Conservation (phyloP, 2,113 vertebrate genomes). For the Nothoprocta pentlandii region DNA sequence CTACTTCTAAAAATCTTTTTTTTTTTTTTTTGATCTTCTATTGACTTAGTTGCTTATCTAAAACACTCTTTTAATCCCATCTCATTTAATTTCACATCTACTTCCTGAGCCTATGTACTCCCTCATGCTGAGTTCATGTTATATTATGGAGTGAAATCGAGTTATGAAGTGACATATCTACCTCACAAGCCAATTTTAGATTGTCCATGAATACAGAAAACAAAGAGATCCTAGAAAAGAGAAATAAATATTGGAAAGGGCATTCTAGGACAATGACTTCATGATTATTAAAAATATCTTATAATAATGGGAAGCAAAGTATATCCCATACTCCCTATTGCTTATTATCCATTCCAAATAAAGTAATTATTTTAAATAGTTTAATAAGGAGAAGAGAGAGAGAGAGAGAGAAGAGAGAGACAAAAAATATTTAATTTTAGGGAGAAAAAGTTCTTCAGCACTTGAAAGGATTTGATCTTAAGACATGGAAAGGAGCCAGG, state of each 20-base stretch:
- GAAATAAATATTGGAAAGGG: background rate
- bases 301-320: background rate
- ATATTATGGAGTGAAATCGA: background rate
- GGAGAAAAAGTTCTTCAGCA: background rate
- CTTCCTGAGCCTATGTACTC: background rate
- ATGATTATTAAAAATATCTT: slow-evolving; percentile 1
- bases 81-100: background rate
- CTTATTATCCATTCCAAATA: background rate
- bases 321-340: background rate
- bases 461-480: background rate
- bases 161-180: background rate
- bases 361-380: slow-evolving; percentile 4
- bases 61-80: background rate
- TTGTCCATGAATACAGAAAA: background rate
- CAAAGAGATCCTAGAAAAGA: background rate
- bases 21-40: background rate
- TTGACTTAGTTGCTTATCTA: background rate
- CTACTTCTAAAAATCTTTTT: background rate
- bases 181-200: background rate
- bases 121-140: background rate
- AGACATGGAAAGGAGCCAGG: background rate
- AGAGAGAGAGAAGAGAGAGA: background rate
- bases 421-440: background rate
- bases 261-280: background rate
- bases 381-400: background rate